Conservation (phyloP, 1,140 invertebrate species). For the Mycetomoellerius zeteki region DNA sequence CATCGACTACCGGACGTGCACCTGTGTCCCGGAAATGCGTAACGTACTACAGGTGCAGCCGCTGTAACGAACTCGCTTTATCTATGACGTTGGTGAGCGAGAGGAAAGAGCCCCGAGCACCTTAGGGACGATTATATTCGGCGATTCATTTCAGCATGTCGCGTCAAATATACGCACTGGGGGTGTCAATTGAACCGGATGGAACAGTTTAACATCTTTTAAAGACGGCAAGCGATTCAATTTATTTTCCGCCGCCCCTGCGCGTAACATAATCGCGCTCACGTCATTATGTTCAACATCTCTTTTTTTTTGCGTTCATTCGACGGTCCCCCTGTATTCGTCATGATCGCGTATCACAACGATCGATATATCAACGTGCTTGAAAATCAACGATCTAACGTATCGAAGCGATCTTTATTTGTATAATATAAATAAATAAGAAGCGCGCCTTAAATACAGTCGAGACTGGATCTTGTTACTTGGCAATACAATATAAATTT, state of each 20-base stretch:
- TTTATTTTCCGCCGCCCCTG: conserved; percentile 80
- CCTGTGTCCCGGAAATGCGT: conserved; percentile 81
- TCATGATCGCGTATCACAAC: background rate
- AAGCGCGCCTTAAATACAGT: too few relatives aligned
- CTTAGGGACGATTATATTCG: conserved; percentile 78
- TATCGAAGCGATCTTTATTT: background rate
- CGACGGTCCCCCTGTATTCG: background rate
- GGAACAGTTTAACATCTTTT: conserved; percentile 84
- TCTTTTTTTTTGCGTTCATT: conserved; percentile 20
- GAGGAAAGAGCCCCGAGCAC: background rate
- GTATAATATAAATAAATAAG: too few relatives aligned
- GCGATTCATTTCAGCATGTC: conserved; percentile 78
- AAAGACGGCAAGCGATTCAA: conserved; percentile 84
- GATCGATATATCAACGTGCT: background rate
- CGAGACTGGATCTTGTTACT: too few relatives aligned
- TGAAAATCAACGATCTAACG: background rate
- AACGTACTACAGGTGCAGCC: conserved; percentile 81
- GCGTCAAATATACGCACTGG: conserved; percentile 63
- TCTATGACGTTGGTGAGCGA: background rate
- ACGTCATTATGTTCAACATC: background rate
- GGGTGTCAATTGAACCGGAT: conserved; percentile 85
- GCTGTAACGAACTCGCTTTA: conserved; percentile 57
- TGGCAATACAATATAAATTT: too few relatives aligned
- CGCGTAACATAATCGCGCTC: conserved; percentile 50
- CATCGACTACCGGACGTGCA: conserved; percentile 76